phyloP scores from a whole-genome alignment of 1,140 invertebrate genomes.

The Spodoptera litura region DNA sequence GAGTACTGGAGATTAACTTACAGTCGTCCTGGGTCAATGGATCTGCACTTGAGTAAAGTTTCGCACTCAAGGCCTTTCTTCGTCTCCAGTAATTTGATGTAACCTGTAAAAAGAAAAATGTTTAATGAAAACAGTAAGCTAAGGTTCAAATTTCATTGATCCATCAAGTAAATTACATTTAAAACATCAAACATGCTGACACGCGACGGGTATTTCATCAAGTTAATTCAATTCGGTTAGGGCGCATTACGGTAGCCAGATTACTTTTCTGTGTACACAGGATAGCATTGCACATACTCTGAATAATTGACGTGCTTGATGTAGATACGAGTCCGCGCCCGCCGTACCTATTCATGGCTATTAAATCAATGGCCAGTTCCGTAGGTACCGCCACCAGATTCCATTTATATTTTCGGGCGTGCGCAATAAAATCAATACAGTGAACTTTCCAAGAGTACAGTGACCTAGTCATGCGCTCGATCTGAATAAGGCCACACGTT shows the following conservation, averaged over 20 bases:
- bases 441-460: constrained; percentile 82
- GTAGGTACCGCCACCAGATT: constrained; percentile 56
- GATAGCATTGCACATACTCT: constrained; percentile 22
- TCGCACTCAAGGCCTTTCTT: constrained; percentile 54
- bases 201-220: constrained; percentile 22
- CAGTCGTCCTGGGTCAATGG: constrained; percentile 53
- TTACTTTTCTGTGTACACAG: constrained; percentile 25
- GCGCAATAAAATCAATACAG: constrained; percentile 86
- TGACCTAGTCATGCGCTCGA: constrained; percentile 76
- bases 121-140: constrained; percentile 6
- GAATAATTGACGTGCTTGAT: constrained; percentile 27
- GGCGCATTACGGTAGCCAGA: constrained; percentile 26
- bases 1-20: constrained; percentile 59
- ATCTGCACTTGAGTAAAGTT: constrained; percentile 57
- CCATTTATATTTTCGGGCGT: constrained; percentile 84
- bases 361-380: constrained; percentile 70
- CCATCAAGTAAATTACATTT: constrained; percentile 36
- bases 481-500: constrained; percentile 75
- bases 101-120: constrained; percentile 56
- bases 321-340: constrained; percentile 20
- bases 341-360: constrained; percentile 58
- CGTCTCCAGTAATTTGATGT: constrained; percentile 45
- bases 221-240: constrained; percentile 39
- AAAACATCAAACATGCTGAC: constrained; percentile 40
- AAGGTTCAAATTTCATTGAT: constrained; percentile 15